Evolutionary conservation across 2,797 vertebrate genomes (phyloP), one percentile per base, ranked within the genome.

Genomic region (Dallia pectoralis): DNA sequence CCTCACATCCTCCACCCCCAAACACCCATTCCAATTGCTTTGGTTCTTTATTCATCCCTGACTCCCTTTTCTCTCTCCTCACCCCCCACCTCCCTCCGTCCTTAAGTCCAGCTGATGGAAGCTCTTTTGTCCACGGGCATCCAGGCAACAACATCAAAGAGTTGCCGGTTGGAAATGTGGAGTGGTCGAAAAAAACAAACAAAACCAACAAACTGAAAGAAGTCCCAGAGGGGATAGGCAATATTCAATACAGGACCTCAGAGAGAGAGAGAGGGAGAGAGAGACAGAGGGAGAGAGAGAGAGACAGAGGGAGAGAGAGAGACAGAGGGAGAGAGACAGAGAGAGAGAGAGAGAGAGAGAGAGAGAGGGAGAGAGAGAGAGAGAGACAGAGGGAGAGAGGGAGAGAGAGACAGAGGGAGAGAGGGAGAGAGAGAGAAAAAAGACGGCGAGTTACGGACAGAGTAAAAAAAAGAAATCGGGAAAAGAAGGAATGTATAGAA

Each of bases 101-200:
- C 89, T 91, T 88, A 88, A 89, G 88, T 92, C 89, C 89, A 90
- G 88, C 91, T 90, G 89, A 91, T 90, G 90, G 88, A 86, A 85
- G 81, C 80, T 89, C 90, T 82, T 95, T 95, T 95, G 94, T 96
- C 93, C 91, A 87, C 87, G 90, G 89, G 89, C 91, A 91, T 94
- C 94, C 93, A 90, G 95, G 96, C 95, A 97, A 93, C 92, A 90
- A 95, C 95, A 93, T 96, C 95, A 97, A 97, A 97, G 95, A 85
- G 84, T 86, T 83, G 81, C 76, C 81, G 91, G 89, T 88, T 92
- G 92, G 93, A 89, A 90, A 92, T 88, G 93, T 88, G 80, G 84
- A 89, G 86, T 77, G 82, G 53, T 84, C 76, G 74, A 86, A 88
- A 89, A 91, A 89, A 86, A 84, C n/a, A 90, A 88, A 87, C 76